These are phyloP conservation scores for Eilema griseolum DNA, from an alignment of 2,888 invertebrate species.

Conservation along the genomic window DNA sequence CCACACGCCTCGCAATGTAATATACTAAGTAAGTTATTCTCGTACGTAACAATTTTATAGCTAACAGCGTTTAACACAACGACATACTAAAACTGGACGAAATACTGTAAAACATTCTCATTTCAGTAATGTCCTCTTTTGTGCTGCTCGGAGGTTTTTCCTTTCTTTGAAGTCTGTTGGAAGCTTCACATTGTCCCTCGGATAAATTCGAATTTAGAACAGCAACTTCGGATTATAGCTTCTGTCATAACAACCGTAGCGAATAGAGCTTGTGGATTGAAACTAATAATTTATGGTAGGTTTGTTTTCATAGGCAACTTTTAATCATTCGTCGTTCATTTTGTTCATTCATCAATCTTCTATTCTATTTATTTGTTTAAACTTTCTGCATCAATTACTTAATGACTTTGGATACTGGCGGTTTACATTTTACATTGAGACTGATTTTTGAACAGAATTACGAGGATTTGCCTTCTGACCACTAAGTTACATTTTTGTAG, in stretches of 20 bases:
- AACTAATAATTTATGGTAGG: background rate
- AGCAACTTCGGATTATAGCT: background rate
- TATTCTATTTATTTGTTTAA: background rate
- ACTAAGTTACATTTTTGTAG: too few relatives aligned
- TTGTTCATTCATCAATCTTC: background rate
- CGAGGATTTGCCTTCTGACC: too few relatives aligned
- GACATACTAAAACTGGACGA: constrained; percentile 18
- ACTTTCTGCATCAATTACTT: background rate
- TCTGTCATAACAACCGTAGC: background rate
- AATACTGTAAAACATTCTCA: constrained; percentile 33
- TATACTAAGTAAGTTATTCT: background rate
- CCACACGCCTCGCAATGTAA: background rate
- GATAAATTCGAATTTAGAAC: constrained; percentile 27
- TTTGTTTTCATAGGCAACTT: background rate
- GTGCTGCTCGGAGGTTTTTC: constrained; percentile 29
- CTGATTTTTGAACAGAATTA: too few relatives aligned
- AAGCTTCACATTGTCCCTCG: constrained; percentile 23
- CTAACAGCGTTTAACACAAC: constrained; percentile 18
- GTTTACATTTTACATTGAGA: too few relatives aligned
- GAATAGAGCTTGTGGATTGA: background rate
- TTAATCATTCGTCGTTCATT: background rate
- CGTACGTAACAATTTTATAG: constrained; percentile 7
- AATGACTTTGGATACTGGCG: too few relatives aligned
- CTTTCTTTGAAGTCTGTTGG: constrained; percentile 33
- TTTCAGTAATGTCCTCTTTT: constrained; percentile 42